Evolutionary conservation across 1,140 invertebrate species (phyloP).

Genomic region (Ostrea edulis): DNA sequence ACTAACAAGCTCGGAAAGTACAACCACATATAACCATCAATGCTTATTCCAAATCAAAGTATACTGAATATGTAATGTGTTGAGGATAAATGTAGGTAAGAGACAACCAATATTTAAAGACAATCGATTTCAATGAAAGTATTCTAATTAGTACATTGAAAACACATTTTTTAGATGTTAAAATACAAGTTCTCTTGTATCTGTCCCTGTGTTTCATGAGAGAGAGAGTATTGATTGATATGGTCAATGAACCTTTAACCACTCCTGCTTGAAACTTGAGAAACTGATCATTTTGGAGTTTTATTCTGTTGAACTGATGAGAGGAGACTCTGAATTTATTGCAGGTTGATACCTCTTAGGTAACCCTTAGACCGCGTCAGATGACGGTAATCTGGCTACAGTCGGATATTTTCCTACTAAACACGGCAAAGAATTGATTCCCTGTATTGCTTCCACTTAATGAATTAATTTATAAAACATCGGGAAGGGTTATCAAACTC

Average conservation of each 20-base stretch:
- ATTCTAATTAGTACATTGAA: no score
- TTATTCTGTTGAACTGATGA: background rate
- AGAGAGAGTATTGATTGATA: background rate
- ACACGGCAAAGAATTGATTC: background rate
- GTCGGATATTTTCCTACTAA: background rate
- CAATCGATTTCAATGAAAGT: no score
- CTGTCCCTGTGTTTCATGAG: background rate
- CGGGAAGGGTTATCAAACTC: background rate
- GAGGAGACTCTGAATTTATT: background rate
- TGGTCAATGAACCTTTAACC: background rate
- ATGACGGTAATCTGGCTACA: background rate
- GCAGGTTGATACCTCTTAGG: background rate
- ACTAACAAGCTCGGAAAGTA: no score
- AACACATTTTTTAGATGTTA: no score
- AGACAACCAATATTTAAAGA: no score
- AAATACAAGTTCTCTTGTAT: background rate
- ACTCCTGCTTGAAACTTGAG: no score
- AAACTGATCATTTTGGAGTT: background rate
- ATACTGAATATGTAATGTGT: no score
- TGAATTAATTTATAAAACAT: conserved; percentile 8
- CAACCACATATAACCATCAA: no score
- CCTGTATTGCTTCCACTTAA: background rate
- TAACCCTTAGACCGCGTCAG: background rate
- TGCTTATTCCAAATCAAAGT: no score
- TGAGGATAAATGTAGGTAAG: no score